A percentile compares a stretch with the other conserved stretches of the same genome.
These are phyloP conservation scores for Hipposideros armiger DNA, from an alignment of 2,113 vertebrate genomes.

Conservation along the genomic window DNA sequence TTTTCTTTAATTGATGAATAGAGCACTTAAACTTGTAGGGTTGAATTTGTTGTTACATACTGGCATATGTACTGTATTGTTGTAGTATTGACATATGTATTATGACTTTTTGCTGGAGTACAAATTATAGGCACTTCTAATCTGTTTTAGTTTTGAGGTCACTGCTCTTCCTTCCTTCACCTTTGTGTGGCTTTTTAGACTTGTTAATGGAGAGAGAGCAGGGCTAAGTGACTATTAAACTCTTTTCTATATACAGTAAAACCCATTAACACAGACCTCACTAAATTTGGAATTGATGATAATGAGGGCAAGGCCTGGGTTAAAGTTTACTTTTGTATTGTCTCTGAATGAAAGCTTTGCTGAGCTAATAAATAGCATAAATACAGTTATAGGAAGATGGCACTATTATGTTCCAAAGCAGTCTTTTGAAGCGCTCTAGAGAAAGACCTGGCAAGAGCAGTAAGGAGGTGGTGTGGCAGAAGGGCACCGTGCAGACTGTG, in stretches of 20 bases:
- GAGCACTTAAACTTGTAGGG: constrained; percentile 62
- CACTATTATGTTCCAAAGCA: constrained; percentile 3
- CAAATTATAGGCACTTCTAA: constrained; percentile 66
- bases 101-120: constrained; percentile 46
- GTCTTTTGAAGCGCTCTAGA: constrained; percentile 2
- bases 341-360: constrained; percentile 66
- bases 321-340: constrained; percentile 78
- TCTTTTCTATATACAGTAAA: constrained; percentile 77
- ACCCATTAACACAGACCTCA: constrained; percentile 73
- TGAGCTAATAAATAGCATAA: constrained; percentile 69
- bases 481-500: not conserved
- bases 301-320: constrained; percentile 73
- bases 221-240: constrained; percentile 80
- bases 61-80: not conserved
- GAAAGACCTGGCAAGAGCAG: not conserved
- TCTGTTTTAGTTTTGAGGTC: constrained; percentile 82
- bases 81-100: not conserved
- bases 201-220: constrained; percentile 68
- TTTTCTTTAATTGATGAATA: constrained; percentile 78
- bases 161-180: constrained; percentile 70
- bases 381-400: constrained; percentile 40
- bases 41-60: constrained; percentile 60
- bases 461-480: not conserved
- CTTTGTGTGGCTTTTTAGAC: constrained; percentile 72
- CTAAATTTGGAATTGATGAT: constrained; percentile 80